Evolutionary conservation across 1,140 invertebrate species (phyloP).

Genomic region (Brachionus paranguensis): DNA sequence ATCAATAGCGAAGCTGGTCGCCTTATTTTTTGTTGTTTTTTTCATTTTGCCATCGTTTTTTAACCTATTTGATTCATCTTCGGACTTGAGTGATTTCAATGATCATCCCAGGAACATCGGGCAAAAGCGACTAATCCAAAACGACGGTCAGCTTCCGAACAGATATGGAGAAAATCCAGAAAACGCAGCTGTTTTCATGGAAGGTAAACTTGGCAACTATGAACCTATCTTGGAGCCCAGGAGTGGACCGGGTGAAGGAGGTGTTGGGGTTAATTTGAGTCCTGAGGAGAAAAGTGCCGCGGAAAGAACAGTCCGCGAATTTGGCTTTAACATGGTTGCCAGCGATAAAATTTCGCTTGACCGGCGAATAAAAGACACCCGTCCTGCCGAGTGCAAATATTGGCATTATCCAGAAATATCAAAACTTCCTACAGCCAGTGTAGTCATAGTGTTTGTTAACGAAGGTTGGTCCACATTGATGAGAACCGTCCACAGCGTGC

Average conservation of each 20-base stretch:
- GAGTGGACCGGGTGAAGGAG: conserved; percentile 74
- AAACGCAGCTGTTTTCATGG: conserved; percentile 48
- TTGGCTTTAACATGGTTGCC: conserved; percentile 93
- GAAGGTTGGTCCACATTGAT: conserved; percentile 88
- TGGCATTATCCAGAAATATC: conserved; percentile 82
- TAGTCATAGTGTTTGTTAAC: conserved; percentile 97
- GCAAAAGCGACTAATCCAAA: neutral
- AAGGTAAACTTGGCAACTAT: conserved; percentile 57
- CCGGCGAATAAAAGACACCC: conserved; percentile 76
- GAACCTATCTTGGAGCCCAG: conserved; percentile 58
- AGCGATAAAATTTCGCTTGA: conserved; percentile 84
- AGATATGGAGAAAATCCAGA: neutral
- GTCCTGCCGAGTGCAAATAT: conserved; percentile 82
- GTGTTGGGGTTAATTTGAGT: conserved; percentile 46
- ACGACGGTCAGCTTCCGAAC: neutral
- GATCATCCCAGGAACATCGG: conserved; percentile 10
- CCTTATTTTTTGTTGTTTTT: neutral
- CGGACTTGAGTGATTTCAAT: neutral
- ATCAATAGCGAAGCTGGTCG: neutral
- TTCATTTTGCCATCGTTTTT: conserved; percentile 26
- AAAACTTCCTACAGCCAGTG: conserved; percentile 75
- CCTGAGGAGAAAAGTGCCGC: conserved; percentile 47
- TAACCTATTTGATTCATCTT: neutral
- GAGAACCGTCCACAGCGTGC: conserved; percentile 90
- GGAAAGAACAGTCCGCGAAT: conserved; percentile 61